Percentiles rank a stretch among this genome's conserved stretches.
These are phyloP conservation scores for Orthochromis malagaraziensis DNA, from an alignment of 2,113 vertebrate genomes.

Conservation along the genomic window DNA sequence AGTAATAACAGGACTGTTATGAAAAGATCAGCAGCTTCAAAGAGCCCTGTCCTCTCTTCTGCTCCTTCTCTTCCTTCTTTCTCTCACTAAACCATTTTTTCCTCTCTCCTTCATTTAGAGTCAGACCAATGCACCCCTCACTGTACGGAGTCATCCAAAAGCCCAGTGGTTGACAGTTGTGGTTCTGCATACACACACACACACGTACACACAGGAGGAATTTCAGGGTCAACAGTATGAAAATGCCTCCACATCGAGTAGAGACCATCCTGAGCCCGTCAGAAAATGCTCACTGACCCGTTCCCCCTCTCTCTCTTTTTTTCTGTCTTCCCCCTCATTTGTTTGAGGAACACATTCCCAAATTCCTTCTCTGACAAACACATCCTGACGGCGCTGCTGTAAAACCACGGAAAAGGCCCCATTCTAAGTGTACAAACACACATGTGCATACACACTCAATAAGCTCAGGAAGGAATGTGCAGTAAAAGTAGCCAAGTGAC, in stretches of 20 bases:
- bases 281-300: conserved; percentile 44
- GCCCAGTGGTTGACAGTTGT: not conserved
- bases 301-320: not conserved
- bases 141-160: not conserved
- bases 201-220: not conserved
- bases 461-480: conserved; percentile 56
- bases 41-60: conserved; percentile 8
- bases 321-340: conserved; percentile 29
- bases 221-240: conserved; percentile 41
- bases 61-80: not conserved
- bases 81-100: not conserved
- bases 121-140: conserved; percentile 24
- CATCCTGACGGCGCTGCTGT: conserved; percentile 55
- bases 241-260: not conserved
- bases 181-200: not conserved
- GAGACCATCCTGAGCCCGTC: not conserved
- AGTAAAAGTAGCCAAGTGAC: conserved; percentile 48
- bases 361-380: conserved; percentile 67
- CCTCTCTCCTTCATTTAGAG: conserved; percentile 1
- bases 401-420: conserved; percentile 55
- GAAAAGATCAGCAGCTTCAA: conserved; percentile 42
- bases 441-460: not conserved
- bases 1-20: conserved; percentile 5
- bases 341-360: conserved; percentile 67
- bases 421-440: conserved; percentile 30